Percentiles rank a stretch among this genome's conserved stretches.
These are phyloP conservation scores for Drosophila grimshawi DNA, from an alignment of 1,140 invertebrate species.

Conservation along the genomic window DNA sequence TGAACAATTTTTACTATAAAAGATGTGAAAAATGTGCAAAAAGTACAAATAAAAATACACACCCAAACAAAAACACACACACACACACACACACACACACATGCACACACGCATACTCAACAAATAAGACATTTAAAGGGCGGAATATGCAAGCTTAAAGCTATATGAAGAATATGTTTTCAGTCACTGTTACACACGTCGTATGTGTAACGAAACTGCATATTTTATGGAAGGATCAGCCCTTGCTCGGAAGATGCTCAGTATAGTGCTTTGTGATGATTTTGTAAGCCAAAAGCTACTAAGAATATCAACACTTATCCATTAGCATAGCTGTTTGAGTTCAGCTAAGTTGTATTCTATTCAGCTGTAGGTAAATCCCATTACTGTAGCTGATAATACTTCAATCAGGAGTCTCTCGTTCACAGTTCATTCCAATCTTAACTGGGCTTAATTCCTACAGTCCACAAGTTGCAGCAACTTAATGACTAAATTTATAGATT, in stretches of 20 bases:
- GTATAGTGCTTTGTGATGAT: no score
- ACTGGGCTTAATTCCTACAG: not conserved
- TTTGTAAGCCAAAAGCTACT: no score
- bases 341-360: not conserved
- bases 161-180: constrained; percentile 1
- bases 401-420: not conserved
- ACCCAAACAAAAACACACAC: not conserved
- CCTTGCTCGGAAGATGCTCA: no score
- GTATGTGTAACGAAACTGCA: constrained; percentile 4
- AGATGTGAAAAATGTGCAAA: constrained; percentile 11
- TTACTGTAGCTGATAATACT: no score
- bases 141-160: constrained; percentile 1
- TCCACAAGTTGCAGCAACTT: constrained; percentile 3
- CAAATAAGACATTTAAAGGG: not conserved
- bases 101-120: not conserved
- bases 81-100: not conserved
- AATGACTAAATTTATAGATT: constrained; percentile 41
- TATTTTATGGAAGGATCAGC: no score
- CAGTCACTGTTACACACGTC: not conserved
- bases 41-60: constrained; percentile 11
- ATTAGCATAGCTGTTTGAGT: no score
- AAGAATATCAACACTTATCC: no score
- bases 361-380: not conserved
- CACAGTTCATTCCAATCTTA: not conserved
- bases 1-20: constrained; percentile 12